Base-by-base conservation (phyloP, 2,888 invertebrate genomes). In the Rhamphomyia laevipes region DNA sequence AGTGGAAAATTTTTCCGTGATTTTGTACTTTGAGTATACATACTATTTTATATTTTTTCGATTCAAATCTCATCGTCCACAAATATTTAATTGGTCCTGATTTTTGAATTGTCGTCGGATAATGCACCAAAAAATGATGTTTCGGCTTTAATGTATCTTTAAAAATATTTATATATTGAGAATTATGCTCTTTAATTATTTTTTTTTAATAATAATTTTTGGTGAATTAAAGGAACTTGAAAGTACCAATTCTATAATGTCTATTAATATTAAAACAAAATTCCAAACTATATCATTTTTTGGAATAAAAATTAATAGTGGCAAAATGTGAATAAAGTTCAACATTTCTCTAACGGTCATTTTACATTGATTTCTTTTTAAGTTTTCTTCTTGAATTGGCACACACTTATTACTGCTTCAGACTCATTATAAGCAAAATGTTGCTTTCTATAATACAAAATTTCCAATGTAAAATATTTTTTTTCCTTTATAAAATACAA, bases 41-140 rank as follows among this genome's bases (percentile, higher is more conserved):
- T 35, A 38, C 41, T 1, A 49, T 35, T 41, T 45, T 38, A 30
- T 30, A 11, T 41, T 49, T 45, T 18, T 49, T 49, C n/a, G 41
- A 37, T 45, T 49, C 49, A 41, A 27, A 45, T 30, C 33, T 45
- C 38, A 49, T 45, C 9, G 44, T 37, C 40, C 49, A 45, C n/a
- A 49, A 23, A 21, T 49, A 35, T 18, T 31, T 30, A 27, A 51
- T 21, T 2, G 48, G 49, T 4, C 49, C 49, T n/a, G 45, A 33
- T 16, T 31, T 46, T 31, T 16, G 7, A 41, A 49, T 49, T 10
- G 45, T 38, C 7, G 35, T 3, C 21, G 27, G 7, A 30, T 30
- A 30, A 11, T 30, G 30, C 6, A 30, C 30, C 30, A 30, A 30
- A 30, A 30, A 30, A 30, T 30, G 30, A 30, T 30, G 11, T 30